A percentile compares a stretch with the other conserved stretches of the same genome.
These are phyloP conservation scores for Oryctes rhinoceros DNA, from an alignment of 1,140 invertebrate genomes.

Conservation along the genomic window DNA sequence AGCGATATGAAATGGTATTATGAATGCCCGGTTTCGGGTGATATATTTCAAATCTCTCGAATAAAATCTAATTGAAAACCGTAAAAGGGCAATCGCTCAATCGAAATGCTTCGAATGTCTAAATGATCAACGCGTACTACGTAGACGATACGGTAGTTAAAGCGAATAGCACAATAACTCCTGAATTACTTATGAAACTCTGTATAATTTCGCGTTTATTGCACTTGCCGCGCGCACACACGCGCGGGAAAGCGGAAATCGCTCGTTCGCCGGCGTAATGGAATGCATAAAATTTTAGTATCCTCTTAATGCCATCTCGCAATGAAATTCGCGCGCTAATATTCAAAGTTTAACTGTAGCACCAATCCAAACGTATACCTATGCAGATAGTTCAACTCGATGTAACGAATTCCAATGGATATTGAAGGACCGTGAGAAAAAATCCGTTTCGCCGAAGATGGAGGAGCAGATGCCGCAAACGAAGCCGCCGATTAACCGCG, in stretches of 20 bases:
- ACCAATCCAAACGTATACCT: not conserved
- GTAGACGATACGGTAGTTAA: not conserved
- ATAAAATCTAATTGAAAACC: conserved; percentile 1
- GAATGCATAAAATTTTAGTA: conserved; percentile 31
- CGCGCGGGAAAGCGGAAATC: conserved; percentile 22
- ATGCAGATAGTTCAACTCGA: conserved; percentile 61
- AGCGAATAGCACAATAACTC: not conserved
- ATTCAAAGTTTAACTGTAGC: not conserved
- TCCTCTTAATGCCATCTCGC: not conserved
- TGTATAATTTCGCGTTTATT: conserved; percentile 31
- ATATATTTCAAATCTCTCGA: not conserved
- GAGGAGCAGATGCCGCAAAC: conserved; percentile 55
- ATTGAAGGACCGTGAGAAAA: conserved; percentile 52
- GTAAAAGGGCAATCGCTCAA: not conserved
- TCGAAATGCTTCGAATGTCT: not conserved
- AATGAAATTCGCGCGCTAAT: conserved; percentile 2
- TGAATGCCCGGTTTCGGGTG: not conserved
- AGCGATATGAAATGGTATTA: too few species aligned
- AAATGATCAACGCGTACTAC: not conserved
- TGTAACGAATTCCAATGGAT: conserved; percentile 71
- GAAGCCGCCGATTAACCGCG: conserved; percentile 58
- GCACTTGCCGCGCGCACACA: not conserved
- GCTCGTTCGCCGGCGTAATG: not conserved
- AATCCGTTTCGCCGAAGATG: conserved; percentile 48
- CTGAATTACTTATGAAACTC: conserved; percentile 20